Evolutionary conservation across 2,113 vertebrate species (phyloP).

Genomic region (Coreoperca whiteheadi): DNA sequence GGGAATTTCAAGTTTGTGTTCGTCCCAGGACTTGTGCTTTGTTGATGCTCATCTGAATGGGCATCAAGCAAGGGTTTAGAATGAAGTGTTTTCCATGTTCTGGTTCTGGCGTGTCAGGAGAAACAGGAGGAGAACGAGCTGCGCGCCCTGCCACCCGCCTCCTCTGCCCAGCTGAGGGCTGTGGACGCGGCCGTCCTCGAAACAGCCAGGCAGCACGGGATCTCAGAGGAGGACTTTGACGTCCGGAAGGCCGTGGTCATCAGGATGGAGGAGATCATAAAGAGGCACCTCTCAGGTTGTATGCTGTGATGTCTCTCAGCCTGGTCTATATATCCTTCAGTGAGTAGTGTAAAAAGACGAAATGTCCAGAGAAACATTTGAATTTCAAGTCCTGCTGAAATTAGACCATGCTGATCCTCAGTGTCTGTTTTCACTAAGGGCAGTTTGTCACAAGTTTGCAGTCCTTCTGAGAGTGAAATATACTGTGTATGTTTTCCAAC

Average conservation of each 20-base stretch:
- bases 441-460: not conserved
- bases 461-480: not conserved
- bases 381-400: not conserved
- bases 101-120: conserved; percentile 82
- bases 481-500: not conserved
- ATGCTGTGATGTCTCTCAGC: not conserved
- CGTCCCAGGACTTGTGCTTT: not conserved
- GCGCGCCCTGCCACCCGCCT: conserved; percentile 90
- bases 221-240: conserved; percentile 93
- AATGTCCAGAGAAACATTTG: not conserved
- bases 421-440: not conserved
- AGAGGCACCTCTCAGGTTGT: conserved; percentile 90
- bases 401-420: not conserved
- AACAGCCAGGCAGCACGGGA: conserved; percentile 88
- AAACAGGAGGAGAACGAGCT: conserved; percentile 98
- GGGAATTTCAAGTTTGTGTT: not conserved
- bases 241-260: conserved; percentile 88
- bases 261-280: conserved; percentile 93
- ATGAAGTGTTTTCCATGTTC: not conserved
- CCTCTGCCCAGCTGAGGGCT: conserved; percentile 89
- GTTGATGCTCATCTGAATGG: not conserved
- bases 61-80: not conserved
- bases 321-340: not conserved
- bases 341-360: not conserved
- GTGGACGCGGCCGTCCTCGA: conserved; percentile 89